Base-by-base conservation (phyloP, 2,888 invertebrate genomes). In the Thymelicus sylvestris region DNA sequence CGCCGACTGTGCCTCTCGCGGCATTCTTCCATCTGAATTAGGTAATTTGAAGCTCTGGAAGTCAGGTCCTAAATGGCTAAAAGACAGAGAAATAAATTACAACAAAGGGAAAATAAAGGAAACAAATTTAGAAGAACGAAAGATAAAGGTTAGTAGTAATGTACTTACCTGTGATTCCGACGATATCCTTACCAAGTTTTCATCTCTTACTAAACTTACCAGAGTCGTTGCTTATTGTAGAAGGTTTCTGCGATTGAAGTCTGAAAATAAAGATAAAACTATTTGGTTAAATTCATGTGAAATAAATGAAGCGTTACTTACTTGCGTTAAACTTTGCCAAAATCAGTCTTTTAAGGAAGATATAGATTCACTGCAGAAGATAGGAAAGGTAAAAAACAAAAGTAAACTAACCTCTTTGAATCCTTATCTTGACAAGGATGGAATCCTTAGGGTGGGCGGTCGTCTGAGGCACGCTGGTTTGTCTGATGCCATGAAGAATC, bases 211-310 rank as follows among this genome's bases (percentile, higher is more conserved):
- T 39, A 39, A 39, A 39, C 39, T 39, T 39, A 39, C 39, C 39
- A 39, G 39, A 39, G 3, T 39, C 39, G 39, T 39, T 3, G 39
- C 39, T 39, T 39, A 39, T 50, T 50, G 50, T n/a, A 50, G 15
- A 50, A 50, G 50, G n/a, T 50, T 50, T n/a, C n/a, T n/a, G n/a
- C 13, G 6, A n/a, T 50, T 50, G 50, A 50, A 50, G 8, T 8
- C 50, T 50, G 50, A 50, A 50, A 50, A 38, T 50, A 50, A 50
- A 50, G n/a, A 50, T 6, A 52, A n/a, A 44, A 52, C 38, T 73
- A 76, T 7, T 76, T 79, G 80, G 73, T 67, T 19, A 77, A 79
- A 61, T 76, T 80, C 2, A 6, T 62, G 7, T 71, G 60, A 70
- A 67, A 48, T 73, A 50, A 57, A 67, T 19, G 44, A 55, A 64